Evolutionary conservation across 2,888 invertebrate species (phyloP), one percentile per base, ranked within the genome.

Genomic region (Yponomeuta malinellus): DNA sequence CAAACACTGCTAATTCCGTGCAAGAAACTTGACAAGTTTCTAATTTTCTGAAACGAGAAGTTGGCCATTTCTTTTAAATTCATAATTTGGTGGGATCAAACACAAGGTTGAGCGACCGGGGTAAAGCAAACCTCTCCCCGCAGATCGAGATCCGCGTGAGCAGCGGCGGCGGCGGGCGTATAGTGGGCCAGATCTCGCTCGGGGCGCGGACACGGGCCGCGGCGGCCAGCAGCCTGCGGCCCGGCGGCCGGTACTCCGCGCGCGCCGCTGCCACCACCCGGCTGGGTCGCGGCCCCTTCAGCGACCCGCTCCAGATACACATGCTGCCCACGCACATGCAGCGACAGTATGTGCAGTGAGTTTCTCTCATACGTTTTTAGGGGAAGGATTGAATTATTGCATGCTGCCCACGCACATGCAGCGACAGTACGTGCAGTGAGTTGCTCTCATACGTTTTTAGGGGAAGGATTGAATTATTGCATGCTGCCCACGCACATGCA

Each of bases 131-230:
- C 15, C 63, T 70, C 69, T 65, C 31, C 63, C 71, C 66, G 48
- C 73, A 91, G 91, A 91, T 91, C 72, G 91, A 91, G 76, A 90
- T 91, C 71, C 87, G 91, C 0, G 84, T 89, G 31, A 86, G 85
- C 9, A 84, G 86, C 43, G 83, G 83, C 52, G 81, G 78, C 1
- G 87, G 87, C 1, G 90, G 90, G 66, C 86, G 91, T 0, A 89
- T 90, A 9, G 91, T 97, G 70, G 96, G 96, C 71, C 96, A 96
- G 82, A 96, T 98, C 94, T 95, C 97, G 0, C 93, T 98, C 72
- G 98, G 98, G 76, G 95, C 97, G 5, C 95, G 96, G 12, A 97
- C 97, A 0, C 96, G 96, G n/a, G 97, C 97, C 2, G 96, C 98
- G 10, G 94, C 97, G 68, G 95, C 99, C 29, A 97, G 97, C 83